Base-by-base conservation (phyloP, 2,888 invertebrate genomes). In the Mesodorylaimus sp. region DNA sequence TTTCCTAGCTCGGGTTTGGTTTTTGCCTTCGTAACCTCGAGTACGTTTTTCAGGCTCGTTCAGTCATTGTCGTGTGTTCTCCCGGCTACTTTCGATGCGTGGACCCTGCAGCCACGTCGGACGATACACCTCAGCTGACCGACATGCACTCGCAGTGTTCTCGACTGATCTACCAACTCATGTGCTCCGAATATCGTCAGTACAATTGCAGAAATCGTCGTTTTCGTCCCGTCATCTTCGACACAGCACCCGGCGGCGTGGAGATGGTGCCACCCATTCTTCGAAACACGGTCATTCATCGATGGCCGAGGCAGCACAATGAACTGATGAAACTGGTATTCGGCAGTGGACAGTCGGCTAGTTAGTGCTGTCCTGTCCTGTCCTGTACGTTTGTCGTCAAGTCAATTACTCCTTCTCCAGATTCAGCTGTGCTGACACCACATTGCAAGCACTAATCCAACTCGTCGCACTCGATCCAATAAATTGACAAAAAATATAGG, bases 291-390 rank as follows among this genome's bases (percentile, higher is more conserved):
- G 5, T 48, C 19, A 27, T 48, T 27, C 21, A 36, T 46, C 7
- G 10, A 3, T 48, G 49, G 49, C 49, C 49, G n/a, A 21, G 26
- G 24, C 26, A 48, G 23, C 49, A 48, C 27, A 2, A 45, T 5
- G 26, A 47, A 3, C 37, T 48, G 2, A 39, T 39, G 41, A 39
- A 39, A 21, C 21, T 39, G 7, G 10, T 39, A 21, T 39, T 13
- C 41, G 41, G 21, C 10, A 39, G 21, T 39, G 21, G n/a, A n/a
- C n/a, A n/a, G n/a, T n/a, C n/a, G n/a, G n/a, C n/a, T n/a, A n/a
- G n/a, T n/a, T n/a, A n/a, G n/a, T n/a, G n/a, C n/a, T n/a, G n/a
- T n/a, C n/a, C n/a, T n/a, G n/a, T n/a, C n/a, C n/a, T n/a, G n/a
- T n/a, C n/a, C n/a, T n/a, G n/a, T n/a, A n/a, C n/a, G n/a, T n/a